Evolutionary conservation across 2,888 invertebrate species (phyloP).

Genomic region (Monopis laevigella): DNA sequence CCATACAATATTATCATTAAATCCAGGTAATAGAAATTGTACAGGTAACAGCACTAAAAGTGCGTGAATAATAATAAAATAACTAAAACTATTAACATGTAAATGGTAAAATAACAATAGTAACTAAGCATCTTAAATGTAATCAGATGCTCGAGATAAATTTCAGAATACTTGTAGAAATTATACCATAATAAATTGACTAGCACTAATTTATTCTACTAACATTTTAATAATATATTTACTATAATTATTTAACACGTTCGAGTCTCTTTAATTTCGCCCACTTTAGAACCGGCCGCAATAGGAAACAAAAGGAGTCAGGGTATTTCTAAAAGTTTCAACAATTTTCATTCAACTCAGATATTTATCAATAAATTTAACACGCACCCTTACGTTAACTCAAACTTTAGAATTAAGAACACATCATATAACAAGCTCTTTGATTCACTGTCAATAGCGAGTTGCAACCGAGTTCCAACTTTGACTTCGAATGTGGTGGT

Average conservation of each 20-base stretch:
- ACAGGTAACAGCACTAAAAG: too few species aligned
- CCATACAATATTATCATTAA: too few species aligned
- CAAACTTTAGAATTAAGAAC: conserved; percentile 10
- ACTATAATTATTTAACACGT: conserved; percentile 21
- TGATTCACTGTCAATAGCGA: conserved; percentile 19
- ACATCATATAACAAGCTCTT: conserved; percentile 9
- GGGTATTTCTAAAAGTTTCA: not conserved
- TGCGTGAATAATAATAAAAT: too few species aligned
- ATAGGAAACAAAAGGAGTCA: conserved; percentile 30
- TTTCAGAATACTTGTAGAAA: conserved; percentile 55
- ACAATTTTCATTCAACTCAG: not conserved
- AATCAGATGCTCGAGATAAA: conserved; percentile 42
- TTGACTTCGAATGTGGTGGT: conserved; percentile 23
- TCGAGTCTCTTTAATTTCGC: conserved; percentile 44
- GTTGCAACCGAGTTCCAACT: conserved; percentile 52
- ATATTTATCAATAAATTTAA: not conserved
- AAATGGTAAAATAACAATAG: conserved; percentile 46
- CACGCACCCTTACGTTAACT: not conserved
- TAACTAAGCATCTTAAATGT: conserved; percentile 61
- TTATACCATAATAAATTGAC: conserved; percentile 62
- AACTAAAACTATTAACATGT: too few species aligned
- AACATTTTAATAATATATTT: too few species aligned
- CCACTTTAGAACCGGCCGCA: conserved; percentile 56
- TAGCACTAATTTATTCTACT: conserved; percentile 62
- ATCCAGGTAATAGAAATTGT: too few species aligned